Base-by-base conservation (phyloP, 2,888 invertebrate species). In the Ischnura elegans region DNA sequence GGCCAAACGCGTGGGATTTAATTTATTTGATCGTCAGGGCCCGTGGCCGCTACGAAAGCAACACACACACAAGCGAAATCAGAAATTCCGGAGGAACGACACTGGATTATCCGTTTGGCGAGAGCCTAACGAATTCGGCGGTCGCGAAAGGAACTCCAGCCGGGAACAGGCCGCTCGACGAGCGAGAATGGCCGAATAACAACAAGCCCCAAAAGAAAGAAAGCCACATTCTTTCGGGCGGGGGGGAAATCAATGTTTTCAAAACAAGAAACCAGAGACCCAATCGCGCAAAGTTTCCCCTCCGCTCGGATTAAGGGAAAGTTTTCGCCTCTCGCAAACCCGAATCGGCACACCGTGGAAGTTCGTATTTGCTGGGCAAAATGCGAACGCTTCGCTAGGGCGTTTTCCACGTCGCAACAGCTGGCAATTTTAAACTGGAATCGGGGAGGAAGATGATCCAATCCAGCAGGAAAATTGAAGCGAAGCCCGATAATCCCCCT, bases 201-300 rank as follows among this genome's bases (percentile, higher is more conserved):
- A 36, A 76, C 76, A 36, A 76, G 76, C 29, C 76, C 16, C 36
- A 10, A 76, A 76, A n/a, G n/a, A n/a, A 76, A 76, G 76, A 76
- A 76, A 76, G 76, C 36, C 16, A 76, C 76, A 76, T 76, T 76
- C 76, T 76, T 76, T 36, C 76, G 36, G 36, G 36, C 76, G 76
- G 76, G 51, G 76, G 51, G 76, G 76, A 76, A 76, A 76, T 76
- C 29, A 76, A 76, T 76, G 76, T 76, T 76, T 76, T 76, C 76
- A 76, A n/a, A 76, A 76, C 76, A 76, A 76, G 76, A 76, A 76
- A 76, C 76, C 76, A 76, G 36, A 76, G 76, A 76, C 76, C n/a
- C 76, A 76, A 76, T 76, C 76, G 76, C 61, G 19, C 76, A 36
- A 51, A 36, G 36, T 36, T 76, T 76, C 76, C 61, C 76, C 76